Conservation (phyloP, 2,888 invertebrate species). For the Acrobasis repandana region DNA sequence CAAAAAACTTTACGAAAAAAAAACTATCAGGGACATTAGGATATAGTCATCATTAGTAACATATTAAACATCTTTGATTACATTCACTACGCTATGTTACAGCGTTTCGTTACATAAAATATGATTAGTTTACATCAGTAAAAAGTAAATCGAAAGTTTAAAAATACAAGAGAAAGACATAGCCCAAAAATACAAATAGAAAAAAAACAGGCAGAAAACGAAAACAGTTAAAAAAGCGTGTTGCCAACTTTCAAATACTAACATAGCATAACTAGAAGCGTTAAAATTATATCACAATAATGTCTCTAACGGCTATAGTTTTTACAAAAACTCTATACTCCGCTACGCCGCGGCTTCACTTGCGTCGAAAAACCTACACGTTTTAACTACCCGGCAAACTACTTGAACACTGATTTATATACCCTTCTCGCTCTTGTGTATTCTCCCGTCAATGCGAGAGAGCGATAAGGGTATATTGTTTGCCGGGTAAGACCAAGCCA, state of each 20-base stretch:
- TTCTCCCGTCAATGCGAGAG: no score
- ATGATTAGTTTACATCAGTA: slow-evolving; percentile 3
- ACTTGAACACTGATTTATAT: no score
- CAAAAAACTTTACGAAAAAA: not conserved
- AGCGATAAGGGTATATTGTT: no score
- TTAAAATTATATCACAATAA: slow-evolving; percentile 45
- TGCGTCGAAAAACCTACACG: not conserved
- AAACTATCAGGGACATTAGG: not conserved
- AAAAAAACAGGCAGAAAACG: slow-evolving; percentile 27
- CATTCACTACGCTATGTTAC: not conserved
- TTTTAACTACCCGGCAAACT: not conserved
- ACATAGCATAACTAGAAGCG: slow-evolving; percentile 36
- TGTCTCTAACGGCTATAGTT: slow-evolving; percentile 33
- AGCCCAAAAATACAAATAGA: slow-evolving; percentile 24
- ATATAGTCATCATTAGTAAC: not conserved
- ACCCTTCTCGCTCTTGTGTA: no score
- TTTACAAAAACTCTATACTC: slow-evolving; percentile 25
- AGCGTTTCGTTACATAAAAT: slow-evolving; percentile 13
- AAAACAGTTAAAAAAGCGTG: slow-evolving; percentile 26
- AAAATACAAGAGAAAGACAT: not conserved
- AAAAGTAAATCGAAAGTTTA: slow-evolving; percentile 10
- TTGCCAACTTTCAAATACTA: slow-evolving; percentile 31
- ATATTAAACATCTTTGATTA: slow-evolving; percentile 2
- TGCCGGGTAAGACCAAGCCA: no score
- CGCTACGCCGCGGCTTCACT: slow-evolving; percentile 13